Evolutionary conservation across 2,113 vertebrate genomes (phyloP), one percentile per base, ranked within the genome.

Genomic region (Eublepharis macularius): DNA sequence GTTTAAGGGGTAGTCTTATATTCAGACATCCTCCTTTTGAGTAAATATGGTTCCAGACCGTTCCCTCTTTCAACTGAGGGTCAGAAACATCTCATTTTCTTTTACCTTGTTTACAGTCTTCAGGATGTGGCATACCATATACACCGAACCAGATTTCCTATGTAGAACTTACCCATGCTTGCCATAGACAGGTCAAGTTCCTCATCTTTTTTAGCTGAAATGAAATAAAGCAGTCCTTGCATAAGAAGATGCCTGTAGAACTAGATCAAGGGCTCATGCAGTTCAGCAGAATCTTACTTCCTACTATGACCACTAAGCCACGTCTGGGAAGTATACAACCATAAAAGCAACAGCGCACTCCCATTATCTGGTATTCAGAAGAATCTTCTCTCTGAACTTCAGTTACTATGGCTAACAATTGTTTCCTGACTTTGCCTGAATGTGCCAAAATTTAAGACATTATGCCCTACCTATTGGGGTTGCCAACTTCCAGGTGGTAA

Each of bases 191-290:
- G 88, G 84, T 94, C 60, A n/a, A 68, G 88, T 49, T 92, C 93
- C 32, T 90, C 89, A 75, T 95, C 90, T 16, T 96, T 94, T 89
- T 76, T 69, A 91, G 4, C 97, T 97, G 90, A 90, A 95, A 96
- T 76, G 41, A 19, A 94, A 94, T 0, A 51, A 93, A 51, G 82
- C 51, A 1, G 78, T 78, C 24, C 86, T 88, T 93, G 73, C 24
- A 26, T 45, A 45, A 72, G 19, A 82, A 60, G 9, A 74, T 3
- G 19, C 49, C 24, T 57, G 24, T 26, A n/a, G 41, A 32, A 82
- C 2, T 39, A 73, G 39, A 60, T 16, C 49, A 60, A 73, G 2
- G 17, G 2, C n/a, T 19, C 29, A 60, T 60, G 10, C 13, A 34
- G 11, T 43, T 34, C 36, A 57, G 29, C 57, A 60, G 21, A 60